Base-by-base conservation (phyloP, 2,113 vertebrate genomes). In the Bothrops jararaca region DNA sequence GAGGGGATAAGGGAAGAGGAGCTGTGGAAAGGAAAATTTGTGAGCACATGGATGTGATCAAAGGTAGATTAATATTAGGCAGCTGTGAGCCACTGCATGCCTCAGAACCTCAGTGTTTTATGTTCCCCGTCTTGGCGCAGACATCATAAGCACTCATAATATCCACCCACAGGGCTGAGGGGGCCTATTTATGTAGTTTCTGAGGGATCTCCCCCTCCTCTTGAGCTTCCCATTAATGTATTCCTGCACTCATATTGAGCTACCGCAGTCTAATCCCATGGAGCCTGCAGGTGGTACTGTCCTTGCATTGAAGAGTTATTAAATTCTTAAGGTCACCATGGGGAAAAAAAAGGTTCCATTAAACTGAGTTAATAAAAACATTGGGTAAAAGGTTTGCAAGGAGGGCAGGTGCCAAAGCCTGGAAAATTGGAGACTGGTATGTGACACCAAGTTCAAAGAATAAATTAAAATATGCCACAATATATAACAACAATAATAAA, bases 341-440 rank as follows among this genome's bases (percentile, higher is more conserved):
- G 97, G 97, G 97, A 97, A 80, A 80, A 95, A 97, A 96, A 97
- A 96, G 95, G 93, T 97, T 97, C 97, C 96, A 97, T 98, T 98
- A 98, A 98, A 98, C 96, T 96, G 97, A 98, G 98, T 98, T 98
- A 98, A 98, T 98, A 98, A 98, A 98, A 98, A 97, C 96, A 98
- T 97, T 96, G 97, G 96, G 96, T 97, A 97, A 97, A 80, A 98
- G 97, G 97, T 97, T 98, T 97, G 94, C 96, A 94, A 96, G 96
- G 96, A 97, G 96, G 96, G 95, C 94, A 96, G 96, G 93, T 98
- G 97, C 97, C 97, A 97, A 96, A 97, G 95, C 94, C 95, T 94
- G 96, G 95, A 96, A 97, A 97, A 97, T 95, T 97, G 92, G 94
- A 95, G 94, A 94, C 96, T 96, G 96, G 97, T 94, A 96, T 94